A percentile compares a stretch with the other conserved stretches of the same genome.
Conservation (phyloP, 1,140 invertebrate species). For the Mactra quadrangularis region DNA sequence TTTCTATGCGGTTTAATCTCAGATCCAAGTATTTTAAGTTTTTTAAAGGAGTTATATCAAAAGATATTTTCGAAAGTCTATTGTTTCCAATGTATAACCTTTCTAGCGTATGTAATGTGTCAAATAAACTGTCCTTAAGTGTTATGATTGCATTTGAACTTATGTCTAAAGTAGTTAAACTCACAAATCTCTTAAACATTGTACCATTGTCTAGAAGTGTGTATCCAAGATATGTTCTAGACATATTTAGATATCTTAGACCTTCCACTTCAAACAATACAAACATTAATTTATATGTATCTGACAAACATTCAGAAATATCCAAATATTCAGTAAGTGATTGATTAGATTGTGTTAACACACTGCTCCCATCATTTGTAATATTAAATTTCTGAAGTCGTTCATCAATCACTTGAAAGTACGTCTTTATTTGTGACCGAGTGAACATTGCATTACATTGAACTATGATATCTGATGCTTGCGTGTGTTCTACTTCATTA, state of each 20-base stretch:
- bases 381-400: not conserved
- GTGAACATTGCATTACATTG: too few relatives aligned
- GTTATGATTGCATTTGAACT: not conserved
- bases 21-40: not conserved
- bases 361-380: not conserved
- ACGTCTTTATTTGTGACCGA: too few relatives aligned
- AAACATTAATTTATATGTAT: not conserved
- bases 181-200: too few relatives aligned
- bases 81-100: too few relatives aligned
- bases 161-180: too few relatives aligned
- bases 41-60: not conserved
- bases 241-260: constrained; percentile 2
- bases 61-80: not conserved
- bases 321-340: too few relatives aligned
- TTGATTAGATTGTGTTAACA: not conserved
- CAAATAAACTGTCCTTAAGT: not conserved
- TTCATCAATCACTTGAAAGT: too few relatives aligned
- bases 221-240: not conserved
- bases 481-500: not conserved
- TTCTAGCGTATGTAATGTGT: not conserved
- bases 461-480: not conserved
- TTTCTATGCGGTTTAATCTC: not conserved
- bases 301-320: too few relatives aligned
- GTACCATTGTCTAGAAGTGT: too few relatives aligned
- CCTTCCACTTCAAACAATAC: not conserved